phyloP scores from a whole-genome alignment of 2,888 invertebrate genomes.

The Lasioglossum malachurum region DNA sequence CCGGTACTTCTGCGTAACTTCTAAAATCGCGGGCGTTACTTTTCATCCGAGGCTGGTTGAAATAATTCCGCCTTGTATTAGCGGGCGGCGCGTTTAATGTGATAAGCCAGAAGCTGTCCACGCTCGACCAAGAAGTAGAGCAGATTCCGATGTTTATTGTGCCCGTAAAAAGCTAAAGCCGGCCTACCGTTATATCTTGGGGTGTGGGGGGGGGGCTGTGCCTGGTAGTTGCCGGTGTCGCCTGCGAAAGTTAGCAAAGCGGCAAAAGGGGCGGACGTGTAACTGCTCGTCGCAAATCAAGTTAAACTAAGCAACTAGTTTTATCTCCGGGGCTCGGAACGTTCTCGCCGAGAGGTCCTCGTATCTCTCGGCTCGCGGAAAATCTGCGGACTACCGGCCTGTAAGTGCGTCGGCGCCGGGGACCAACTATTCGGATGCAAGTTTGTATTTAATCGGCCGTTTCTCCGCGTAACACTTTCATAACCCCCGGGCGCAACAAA shows the following conservation, averaged over 20 bases:
- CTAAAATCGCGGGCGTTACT: neutral
- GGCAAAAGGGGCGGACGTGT: conserved; percentile 37
- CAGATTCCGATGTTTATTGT: conserved; percentile 45
- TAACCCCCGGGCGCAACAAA: conserved; percentile 52
- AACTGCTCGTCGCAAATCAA: conserved; percentile 57
- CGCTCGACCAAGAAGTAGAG: conserved; percentile 31
- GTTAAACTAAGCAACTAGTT: conserved; percentile 44
- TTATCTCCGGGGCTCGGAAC: conserved; percentile 43
- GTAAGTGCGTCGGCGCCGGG: conserved; percentile 33
- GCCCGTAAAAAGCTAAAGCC: conserved; percentile 48
- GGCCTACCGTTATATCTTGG: conserved; percentile 40
- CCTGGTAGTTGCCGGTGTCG: conserved; percentile 19
- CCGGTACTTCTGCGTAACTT: neutral
- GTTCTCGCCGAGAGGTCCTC: neutral
- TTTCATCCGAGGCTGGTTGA: neutral
- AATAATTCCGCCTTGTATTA: conserved; percentile 33
- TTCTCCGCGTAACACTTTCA: conserved; percentile 52
- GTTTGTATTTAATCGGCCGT: conserved; percentile 67
- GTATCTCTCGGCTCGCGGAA: conserved; percentile 44
- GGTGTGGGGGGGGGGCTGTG: neutral
- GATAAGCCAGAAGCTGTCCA: conserved; percentile 56
- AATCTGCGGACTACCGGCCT: conserved; percentile 41
- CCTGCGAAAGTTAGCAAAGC: conserved; percentile 26
- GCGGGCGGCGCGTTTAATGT: conserved; percentile 23
- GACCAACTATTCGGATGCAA: conserved; percentile 61